Percentiles rank a stretch among this genome's conserved stretches.
These are phyloP conservation scores for Paramuricea clavata DNA, from an alignment of 92 coral and sea anemone species.

Conservation along the genomic window DNA sequence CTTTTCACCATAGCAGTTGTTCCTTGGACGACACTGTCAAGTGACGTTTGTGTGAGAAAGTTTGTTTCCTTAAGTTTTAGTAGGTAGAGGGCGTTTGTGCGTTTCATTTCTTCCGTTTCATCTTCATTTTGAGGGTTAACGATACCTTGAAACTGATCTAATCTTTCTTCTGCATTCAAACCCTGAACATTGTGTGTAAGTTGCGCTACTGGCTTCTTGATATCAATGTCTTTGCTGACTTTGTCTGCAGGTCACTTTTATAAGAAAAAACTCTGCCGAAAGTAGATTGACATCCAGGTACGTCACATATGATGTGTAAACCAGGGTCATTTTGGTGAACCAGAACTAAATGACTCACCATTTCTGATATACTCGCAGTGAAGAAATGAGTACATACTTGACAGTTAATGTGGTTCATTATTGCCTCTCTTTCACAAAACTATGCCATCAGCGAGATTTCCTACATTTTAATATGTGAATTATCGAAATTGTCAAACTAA, in stretches of 20 bases:
- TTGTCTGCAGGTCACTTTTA: constrained; percentile 32
- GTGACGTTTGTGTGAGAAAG: constrained; percentile 2
- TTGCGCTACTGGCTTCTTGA: constrained; percentile 13
- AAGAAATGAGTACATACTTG: neutral
- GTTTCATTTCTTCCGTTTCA: neutral
- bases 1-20: neutral
- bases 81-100: neutral
- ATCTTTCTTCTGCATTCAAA: neutral
- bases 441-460: neutral
- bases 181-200: neutral
- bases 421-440: neutral
- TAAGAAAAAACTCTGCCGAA: constrained; percentile 28
- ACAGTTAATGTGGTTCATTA: neutral
- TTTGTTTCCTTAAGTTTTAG: neutral
- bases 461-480: neutral
- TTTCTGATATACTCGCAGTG: neutral
- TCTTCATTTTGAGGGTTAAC: neutral
- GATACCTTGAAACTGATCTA: neutral
- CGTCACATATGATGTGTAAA: constrained; percentile 24
- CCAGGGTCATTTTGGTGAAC: constrained; percentile 31
- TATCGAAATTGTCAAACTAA: neutral
- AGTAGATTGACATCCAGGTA: constrained; percentile 32
- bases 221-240: constrained; percentile 46
- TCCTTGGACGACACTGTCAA: constrained; percentile 8
- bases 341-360: constrained; percentile 8